Percentiles rank a stretch among this genome's conserved stretches.
phyloP scores from a whole-genome alignment of 1,140 invertebrate genomes.

The Oryzaephilus surinamensis region DNA sequence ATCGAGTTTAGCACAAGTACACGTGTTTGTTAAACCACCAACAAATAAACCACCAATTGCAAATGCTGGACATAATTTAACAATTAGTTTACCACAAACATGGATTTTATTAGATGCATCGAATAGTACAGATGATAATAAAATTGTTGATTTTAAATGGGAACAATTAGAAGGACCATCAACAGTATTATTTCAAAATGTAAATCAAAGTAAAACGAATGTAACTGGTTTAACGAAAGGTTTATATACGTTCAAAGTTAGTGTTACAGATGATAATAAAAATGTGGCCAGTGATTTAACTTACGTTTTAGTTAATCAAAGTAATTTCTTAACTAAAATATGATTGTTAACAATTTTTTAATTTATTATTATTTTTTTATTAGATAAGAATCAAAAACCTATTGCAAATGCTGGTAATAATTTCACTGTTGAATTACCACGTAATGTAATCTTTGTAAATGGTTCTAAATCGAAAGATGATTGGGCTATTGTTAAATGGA shows the following conservation, averaged over 20 bases:
- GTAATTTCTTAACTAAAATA: conserved; percentile 47
- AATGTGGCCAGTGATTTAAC: conserved; percentile 64
- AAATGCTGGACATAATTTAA: conserved; percentile 46
- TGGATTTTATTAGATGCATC: conserved; percentile 68
- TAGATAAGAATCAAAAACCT: conserved; percentile 81
- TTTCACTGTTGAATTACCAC: conserved; percentile 63
- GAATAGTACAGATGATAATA: conserved; percentile 73
- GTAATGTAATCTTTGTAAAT: conserved; percentile 68
- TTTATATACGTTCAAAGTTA: conserved; percentile 72
- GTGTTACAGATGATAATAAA: conserved; percentile 72
- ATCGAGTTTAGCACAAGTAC: conserved; percentile 69
- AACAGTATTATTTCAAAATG: conserved; percentile 40
- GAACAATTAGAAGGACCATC: conserved; percentile 58
- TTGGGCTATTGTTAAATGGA: conserved; percentile 71
- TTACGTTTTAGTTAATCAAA: conserved; percentile 77
- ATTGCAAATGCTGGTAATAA: conserved; percentile 81
- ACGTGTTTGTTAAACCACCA: conserved; percentile 86
- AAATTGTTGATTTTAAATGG: conserved; percentile 71
- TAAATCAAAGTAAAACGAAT: conserved; percentile 50
- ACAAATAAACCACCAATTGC: conserved; percentile 75
- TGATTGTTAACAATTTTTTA: neutral
- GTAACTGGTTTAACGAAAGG: conserved; percentile 74
- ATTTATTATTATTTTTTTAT: conserved; percentile 18
- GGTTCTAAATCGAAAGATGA: conserved; percentile 81
- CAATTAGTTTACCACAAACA: conserved; percentile 69